Percentiles rank a stretch among this genome's conserved stretches.
phyloP scores from a whole-genome alignment of 2,797 vertebrate species.

The Megaceryle alcyon region DNA sequence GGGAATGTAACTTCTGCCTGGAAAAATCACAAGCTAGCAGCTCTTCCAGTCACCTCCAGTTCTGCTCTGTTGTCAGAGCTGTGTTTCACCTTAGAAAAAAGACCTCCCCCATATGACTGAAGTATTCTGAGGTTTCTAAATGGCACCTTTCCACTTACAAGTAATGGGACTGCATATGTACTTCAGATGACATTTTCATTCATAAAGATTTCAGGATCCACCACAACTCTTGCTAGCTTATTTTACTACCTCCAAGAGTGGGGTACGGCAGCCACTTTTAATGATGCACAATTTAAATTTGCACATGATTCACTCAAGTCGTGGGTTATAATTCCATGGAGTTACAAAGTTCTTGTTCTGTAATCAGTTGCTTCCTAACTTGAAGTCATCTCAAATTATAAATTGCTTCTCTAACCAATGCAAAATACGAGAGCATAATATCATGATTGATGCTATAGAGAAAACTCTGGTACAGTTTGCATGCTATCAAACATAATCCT shows the following conservation, averaged over 20 bases:
- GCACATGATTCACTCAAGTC: not conserved
- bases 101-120: not conserved
- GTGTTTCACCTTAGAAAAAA: not conserved
- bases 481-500: slow-evolving; percentile 49
- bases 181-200: not conserved
- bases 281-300: not conserved
- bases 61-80: not conserved
- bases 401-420: slow-evolving; percentile 44
- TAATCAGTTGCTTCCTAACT: slow-evolving; percentile 65
- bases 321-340: not conserved
- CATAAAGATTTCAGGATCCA: not conserved
- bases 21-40: not conserved
- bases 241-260: not conserved
- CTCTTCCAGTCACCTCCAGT: not conserved
- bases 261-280: not conserved
- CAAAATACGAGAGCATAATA: slow-evolving; percentile 11
- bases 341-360: slow-evolving; percentile 29
- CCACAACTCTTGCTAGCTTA: not conserved
- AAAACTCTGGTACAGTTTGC: slow-evolving; percentile 52
- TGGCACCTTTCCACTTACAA: not conserved
- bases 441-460: slow-evolving; percentile 70
- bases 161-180: not conserved
- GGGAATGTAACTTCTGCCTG: not conserved
- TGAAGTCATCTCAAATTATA: slow-evolving; percentile 21
- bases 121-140: not conserved